A percentile compares a stretch with the other conserved stretches of the same genome.
These are phyloP conservation scores for Myocastor coypus DNA, from an alignment of 2,113 vertebrate genomes.

Conservation along the genomic window DNA sequence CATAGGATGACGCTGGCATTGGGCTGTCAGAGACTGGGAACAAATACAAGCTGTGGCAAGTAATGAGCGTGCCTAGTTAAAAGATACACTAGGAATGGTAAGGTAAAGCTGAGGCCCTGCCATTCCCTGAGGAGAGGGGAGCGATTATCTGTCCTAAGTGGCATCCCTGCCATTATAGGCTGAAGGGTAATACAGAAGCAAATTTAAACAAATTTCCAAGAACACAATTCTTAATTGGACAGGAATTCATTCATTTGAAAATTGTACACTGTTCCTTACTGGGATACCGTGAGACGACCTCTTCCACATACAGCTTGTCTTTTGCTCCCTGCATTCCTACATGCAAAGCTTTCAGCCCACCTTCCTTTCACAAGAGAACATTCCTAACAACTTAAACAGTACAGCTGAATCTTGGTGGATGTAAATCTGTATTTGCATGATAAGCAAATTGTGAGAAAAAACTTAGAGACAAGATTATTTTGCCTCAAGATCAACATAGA, in stretches of 20 bases:
- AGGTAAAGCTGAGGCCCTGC: background rate
- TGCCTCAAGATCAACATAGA: background rate
- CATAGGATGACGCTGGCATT: background rate
- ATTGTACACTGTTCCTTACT: background rate
- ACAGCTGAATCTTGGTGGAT: background rate
- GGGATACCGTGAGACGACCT: background rate
- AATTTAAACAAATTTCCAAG: background rate
- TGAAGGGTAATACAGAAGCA: background rate
- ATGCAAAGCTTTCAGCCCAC: background rate
- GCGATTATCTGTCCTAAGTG: background rate
- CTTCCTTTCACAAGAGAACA: background rate
- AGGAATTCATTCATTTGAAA: background rate
- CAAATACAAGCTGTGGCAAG: background rate
- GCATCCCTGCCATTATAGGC: background rate
- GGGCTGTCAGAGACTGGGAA: background rate
- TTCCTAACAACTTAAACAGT: background rate
- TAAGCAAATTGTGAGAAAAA: background rate
- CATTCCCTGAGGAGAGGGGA: background rate
- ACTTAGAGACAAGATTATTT: background rate
- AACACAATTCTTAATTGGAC: background rate
- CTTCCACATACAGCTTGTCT: fast-evolving
- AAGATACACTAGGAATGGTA: background rate
- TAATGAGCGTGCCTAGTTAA: background rate
- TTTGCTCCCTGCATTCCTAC: background rate
- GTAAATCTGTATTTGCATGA: background rate